These are phyloP conservation scores for Scaptomyza reducta DNA, from an alignment of 2,888 invertebrate species.

Conservation along the genomic window DNA sequence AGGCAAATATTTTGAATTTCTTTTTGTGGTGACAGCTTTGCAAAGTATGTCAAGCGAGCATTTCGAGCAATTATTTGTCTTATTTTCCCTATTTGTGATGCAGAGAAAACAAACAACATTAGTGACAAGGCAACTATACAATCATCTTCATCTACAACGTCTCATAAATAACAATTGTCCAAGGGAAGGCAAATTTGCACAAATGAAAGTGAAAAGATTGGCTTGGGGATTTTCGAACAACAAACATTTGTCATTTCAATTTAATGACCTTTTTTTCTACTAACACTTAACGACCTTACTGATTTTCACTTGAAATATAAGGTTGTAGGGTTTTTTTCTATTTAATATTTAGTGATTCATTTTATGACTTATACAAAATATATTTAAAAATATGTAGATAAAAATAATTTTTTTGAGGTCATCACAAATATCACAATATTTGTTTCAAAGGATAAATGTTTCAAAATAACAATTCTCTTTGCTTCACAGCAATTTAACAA, in stretches of 20 bases:
- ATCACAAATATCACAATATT: neutral
- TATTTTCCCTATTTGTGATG: conserved; percentile 59
- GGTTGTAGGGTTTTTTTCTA: neutral
- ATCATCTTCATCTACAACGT: conserved; percentile 45
- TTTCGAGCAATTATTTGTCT: conserved; percentile 75
- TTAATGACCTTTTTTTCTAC: conserved; percentile 34
- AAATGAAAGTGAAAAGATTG: conserved; percentile 72
- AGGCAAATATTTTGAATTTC: conserved; percentile 50
- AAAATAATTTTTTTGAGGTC: too few relatives aligned
- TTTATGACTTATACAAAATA: too few relatives aligned
- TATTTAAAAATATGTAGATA: too few relatives aligned
- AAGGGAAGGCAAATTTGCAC: conserved; percentile 51
- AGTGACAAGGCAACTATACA: conserved; percentile 64
- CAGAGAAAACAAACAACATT: conserved; percentile 74
- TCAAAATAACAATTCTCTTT: conserved; percentile 23
- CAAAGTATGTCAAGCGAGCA: conserved; percentile 76
- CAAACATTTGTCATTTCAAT: conserved; percentile 40
- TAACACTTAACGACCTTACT: conserved; percentile 28
- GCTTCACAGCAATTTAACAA: conserved; percentile 37
- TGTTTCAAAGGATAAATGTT: neutral
- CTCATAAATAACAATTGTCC: conserved; percentile 51
- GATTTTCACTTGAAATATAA: conserved; percentile 19
- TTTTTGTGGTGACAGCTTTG: conserved; percentile 30
- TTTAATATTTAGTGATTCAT: neutral
- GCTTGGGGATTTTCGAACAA: conserved; percentile 18